phyloP scores from a whole-genome alignment of 2,797 vertebrate genomes.

The Acanthiza pusilla region DNA sequence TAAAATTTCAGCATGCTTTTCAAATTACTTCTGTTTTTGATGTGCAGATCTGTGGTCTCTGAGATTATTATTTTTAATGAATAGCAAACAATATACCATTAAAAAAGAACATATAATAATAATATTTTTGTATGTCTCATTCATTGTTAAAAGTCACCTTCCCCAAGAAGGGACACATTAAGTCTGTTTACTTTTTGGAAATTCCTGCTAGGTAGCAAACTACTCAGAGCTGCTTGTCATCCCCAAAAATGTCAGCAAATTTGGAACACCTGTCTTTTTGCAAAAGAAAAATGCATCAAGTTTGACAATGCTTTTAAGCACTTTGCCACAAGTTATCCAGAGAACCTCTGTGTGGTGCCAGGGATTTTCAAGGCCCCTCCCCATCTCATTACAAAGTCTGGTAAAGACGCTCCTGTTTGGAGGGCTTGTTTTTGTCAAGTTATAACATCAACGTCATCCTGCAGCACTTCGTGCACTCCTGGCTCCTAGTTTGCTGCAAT shows the following conservation, averaged over 20 bases:
- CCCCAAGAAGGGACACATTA: background rate
- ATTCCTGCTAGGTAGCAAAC: background rate
- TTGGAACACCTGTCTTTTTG: background rate
- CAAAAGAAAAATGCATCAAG: background rate
- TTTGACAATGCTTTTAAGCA: background rate
- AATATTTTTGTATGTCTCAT: no score
- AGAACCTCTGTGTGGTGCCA: accelerated
- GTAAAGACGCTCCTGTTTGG: background rate
- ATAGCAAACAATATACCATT: background rate
- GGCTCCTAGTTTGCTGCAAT: background rate
- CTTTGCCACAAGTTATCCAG: background rate
- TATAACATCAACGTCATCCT: accelerated
- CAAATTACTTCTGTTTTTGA: background rate
- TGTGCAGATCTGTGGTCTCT: background rate
- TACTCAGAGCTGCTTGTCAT: background rate
- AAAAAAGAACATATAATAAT: background rate
- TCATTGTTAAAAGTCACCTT: background rate
- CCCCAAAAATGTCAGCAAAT: background rate
- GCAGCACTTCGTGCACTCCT: background rate
- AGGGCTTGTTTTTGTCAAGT: background rate
- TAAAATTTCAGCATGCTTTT: background rate
- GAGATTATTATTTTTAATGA: background rate
- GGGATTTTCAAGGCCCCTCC: background rate
- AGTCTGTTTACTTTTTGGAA: background rate
- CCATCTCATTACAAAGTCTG: background rate